Percentiles rank a stretch among this genome's conserved stretches.
Conservation (phyloP, 2,113 vertebrate genomes). For the Channa argus region DNA sequence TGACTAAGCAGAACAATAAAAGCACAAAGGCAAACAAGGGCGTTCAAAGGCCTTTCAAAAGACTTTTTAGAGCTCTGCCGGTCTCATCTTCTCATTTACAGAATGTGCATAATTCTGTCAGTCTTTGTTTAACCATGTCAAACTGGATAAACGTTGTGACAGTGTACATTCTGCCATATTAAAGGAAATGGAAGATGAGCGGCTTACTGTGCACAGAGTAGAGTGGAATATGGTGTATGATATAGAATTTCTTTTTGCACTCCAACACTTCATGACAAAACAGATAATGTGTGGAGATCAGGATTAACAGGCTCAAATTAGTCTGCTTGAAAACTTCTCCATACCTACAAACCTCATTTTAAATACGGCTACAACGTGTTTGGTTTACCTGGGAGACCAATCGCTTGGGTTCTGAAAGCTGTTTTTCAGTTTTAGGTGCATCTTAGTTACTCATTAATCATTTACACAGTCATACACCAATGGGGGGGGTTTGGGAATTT, state of each 20-base stretch:
- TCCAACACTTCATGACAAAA: neutral
- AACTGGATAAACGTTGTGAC: neutral
- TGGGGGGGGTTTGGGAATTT: too few relatives aligned
- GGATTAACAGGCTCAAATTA: neutral
- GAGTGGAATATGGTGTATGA: neutral
- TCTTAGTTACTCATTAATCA: too few relatives aligned
- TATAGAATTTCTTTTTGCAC: too few relatives aligned
- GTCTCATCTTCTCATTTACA: slow-evolving; percentile 28
- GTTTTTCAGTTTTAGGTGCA: too few relatives aligned
- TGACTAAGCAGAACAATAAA: slow-evolving; percentile 8
- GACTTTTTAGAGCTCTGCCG: slow-evolving; percentile 19
- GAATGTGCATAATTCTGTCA: slow-evolving; percentile 24
- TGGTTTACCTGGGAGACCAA: too few relatives aligned
- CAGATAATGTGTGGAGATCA: neutral
- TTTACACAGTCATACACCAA: too few relatives aligned
- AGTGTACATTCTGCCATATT: neutral
- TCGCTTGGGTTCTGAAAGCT: too few relatives aligned
- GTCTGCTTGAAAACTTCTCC: neutral
- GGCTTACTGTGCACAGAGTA: neutral
- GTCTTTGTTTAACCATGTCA: slow-evolving; percentile 19
- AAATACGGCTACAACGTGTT: too few relatives aligned
- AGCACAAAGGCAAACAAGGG: slow-evolving; percentile 3
- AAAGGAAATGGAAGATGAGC: neutral
- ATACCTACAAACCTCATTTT: too few relatives aligned
- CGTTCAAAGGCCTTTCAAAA: neutral